Evolutionary conservation across 2,888 invertebrate species (phyloP), one percentile per base, ranked within the genome.

Genomic region (Nebria brevicollis): DNA sequence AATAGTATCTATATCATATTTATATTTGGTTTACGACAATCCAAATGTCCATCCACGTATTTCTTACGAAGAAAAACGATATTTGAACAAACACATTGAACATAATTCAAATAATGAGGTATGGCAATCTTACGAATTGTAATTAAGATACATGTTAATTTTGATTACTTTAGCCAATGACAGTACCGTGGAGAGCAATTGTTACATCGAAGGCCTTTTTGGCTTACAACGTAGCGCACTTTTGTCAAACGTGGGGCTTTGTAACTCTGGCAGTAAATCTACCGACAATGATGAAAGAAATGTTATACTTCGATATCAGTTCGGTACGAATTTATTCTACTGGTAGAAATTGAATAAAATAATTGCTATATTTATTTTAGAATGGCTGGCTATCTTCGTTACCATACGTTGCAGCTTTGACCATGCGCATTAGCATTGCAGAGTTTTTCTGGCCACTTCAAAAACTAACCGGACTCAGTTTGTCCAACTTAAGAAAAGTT

Each of bases 1-100:
- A 4, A 42, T 90, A 8, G 91, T 91, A 90, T 87, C 89, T 43
- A 82, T 89, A 2, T 83, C 88, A 15, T 90, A 91, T 89, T 86
- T 88, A 84, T 86, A 89, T 66, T 83, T 90, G 41, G 89, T 91
- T 41, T 91, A 90, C 84, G 92, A 92, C 83, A 89, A 88, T 15
- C 91, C 93, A 1, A 88, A 89, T 11, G 86, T 88, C 26, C 93
- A 93, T 87, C 91, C 91, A 5, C 86, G 92, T 64, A 90, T 93
- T 80, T 88, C 90, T 0, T 84, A 85, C 1, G 87, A 87, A 5
- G 91, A 92, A 83, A 85, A 85, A 8, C 75, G 83, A 0, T 90
- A 87, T 80, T 81, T 89, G 5, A 85, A 84, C 75, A 83, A 83
- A 41, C 81, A 82, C 15, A 75, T 77, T 76, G 42, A 78, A 26